Base-by-base conservation (phyloP, 2,113 vertebrate species). In the Syrrhaptes paradoxus region DNA sequence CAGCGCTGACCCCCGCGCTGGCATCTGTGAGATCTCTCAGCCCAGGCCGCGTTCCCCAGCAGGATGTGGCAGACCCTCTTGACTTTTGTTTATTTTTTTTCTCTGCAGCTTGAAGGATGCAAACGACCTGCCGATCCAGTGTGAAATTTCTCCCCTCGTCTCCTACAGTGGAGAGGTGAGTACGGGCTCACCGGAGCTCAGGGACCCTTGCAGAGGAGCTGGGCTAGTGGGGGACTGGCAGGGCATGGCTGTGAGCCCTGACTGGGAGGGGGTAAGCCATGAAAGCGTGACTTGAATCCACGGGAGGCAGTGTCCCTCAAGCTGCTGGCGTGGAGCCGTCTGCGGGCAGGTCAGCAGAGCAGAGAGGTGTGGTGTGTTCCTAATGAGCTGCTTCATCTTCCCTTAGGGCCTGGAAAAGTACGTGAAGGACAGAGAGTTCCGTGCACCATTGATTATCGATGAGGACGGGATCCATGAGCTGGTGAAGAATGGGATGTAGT, bases 151-250 rank as follows among this genome's bases (percentile, higher is more conserved):
- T 46, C 99, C 99, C 14, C 98, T 99, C 11, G 85, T 99, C 70
- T 99, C 99, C 66, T 99, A 99, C 0, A 98, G 98, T 65, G 99
- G 99, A 97, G 99, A 99, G 97, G 99, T 99, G 98, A 98, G 98
- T 97, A 71, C 8, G 29, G 59, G 28, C 51, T 80, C 38, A 65
- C 13, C 32, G 19, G 61, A 57, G 59, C 22, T n/a, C 1, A 0
- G 17, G 55, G 2, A 1, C 11, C 57, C 58, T 62, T 59, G 77
- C 48, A 34, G 54, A 18, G 32, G 17, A 29, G 6, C 14, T 0
- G 3, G 43, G 29, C 1, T 0, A 17, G 10, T 5, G 26, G 45
- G 31, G 51, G 55, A 43, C 74, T 58, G 65, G 13, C 1, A 3
- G 49, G 62, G 21, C 25, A 31, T 2, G 5, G 0, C 0, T 4